These are phyloP conservation scores for Semaprochilodus insignis DNA, from an alignment of 2,797 vertebrate genomes.

Conservation along the genomic window DNA sequence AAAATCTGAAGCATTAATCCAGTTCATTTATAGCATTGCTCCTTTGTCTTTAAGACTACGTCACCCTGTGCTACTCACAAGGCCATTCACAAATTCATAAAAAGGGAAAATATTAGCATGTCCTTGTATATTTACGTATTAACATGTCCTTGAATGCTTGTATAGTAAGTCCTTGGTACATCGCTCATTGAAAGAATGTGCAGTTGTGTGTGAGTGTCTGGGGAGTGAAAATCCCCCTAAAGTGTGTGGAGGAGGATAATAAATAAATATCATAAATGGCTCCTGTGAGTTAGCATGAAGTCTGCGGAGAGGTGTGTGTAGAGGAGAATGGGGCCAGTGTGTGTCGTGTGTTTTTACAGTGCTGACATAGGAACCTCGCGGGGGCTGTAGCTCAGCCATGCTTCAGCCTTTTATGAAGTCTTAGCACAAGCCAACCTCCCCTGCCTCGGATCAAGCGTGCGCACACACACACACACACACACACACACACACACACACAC, in stretches of 20 bases:
- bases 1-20: no score
- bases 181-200: conserved; percentile 13
- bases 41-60: neutral
- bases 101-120: neutral
- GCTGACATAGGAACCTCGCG: conserved; percentile 71
- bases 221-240: conserved; percentile 34
- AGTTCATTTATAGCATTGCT: neutral
- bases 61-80: neutral
- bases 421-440: conserved; percentile 23
- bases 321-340: conserved; percentile 63
- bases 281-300: conserved; percentile 58
- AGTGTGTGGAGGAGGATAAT: conserved; percentile 42
- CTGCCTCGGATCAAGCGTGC: neutral
- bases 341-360: conserved; percentile 65
- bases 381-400: conserved; percentile 66
- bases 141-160: neutral
- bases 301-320: conserved; percentile 45
- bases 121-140: neutral
- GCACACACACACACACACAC: conserved; percentile 27
- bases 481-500: conserved; percentile 17
- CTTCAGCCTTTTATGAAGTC: conserved; percentile 56
- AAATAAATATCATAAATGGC: conserved; percentile 31
- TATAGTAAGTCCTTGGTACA: neutral
- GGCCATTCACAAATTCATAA: neutral
- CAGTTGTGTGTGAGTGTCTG: conserved; percentile 2